Evolutionary conservation across 2,797 vertebrate genomes (phyloP), one percentile per base, ranked within the genome.

Genomic region (Bucorvus abyssinicus): DNA sequence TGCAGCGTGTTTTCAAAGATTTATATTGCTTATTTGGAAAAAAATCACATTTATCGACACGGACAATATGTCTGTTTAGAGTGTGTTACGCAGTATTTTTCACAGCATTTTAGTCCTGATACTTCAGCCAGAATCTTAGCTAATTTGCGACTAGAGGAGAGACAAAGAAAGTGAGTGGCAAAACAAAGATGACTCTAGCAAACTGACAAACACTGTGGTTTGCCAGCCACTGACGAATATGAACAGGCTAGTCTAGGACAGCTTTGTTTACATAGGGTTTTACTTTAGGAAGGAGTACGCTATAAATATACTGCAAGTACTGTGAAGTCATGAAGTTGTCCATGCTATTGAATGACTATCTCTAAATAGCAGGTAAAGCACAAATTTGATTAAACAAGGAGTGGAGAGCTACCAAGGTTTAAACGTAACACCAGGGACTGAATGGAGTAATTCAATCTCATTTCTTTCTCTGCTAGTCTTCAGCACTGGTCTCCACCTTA

Each of bases 291-390:
- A 85, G 63, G 36, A 67, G n/a, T 34, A 45, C 0, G 6, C 89
- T 96, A 94, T 95, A 97, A 97, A 97, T 95, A 95, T 12, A 53
- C 38, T 45, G 40, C 55, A 95, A 93, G 77, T 65, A 47, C 70
- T 47, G 20, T 67, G 89, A 95, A 92, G 77, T 92, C 68, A 87
- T 94, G 49, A 89, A 77, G 22, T 73, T 87, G 20, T 89, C 90
- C 83, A 69, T 94, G 49, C 77, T 52, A 50, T 45, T 50, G 84
- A 83, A 69, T 63, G 27, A 12, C 56, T 80, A 45, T 60, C 67
- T 89, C 67, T 89, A 70, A 92, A 87, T 59, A 80, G 47, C 29
- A 1, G 2, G n/a, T 29, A 84, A 87, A 93, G 7, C 21, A 64
- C 7, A 71, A 40, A 55, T n/a, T 42, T 68, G 47, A 73, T 89